These are phyloP conservation scores for Piprites chloris DNA, from an alignment of 2,113 vertebrate genomes.

Conservation along the genomic window DNA sequence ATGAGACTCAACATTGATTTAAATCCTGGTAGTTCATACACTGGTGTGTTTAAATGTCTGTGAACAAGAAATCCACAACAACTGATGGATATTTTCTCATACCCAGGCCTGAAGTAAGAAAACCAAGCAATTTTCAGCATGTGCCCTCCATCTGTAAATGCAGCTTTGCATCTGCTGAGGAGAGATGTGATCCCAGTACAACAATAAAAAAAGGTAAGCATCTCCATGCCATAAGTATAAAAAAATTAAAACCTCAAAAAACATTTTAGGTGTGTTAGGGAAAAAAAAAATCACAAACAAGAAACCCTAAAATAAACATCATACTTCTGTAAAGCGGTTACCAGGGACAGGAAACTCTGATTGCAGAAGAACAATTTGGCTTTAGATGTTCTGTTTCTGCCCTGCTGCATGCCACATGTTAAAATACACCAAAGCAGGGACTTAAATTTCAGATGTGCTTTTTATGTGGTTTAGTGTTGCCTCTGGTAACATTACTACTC, in stretches of 20 bases:
- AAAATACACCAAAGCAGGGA: neutral
- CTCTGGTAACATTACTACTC: neutral
- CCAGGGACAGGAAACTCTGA: neutral
- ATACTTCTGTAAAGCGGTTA: rapidly evolving
- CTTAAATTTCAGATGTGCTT: neutral
- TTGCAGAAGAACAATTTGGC: neutral
- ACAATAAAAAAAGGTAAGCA: neutral
- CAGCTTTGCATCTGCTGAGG: neutral
- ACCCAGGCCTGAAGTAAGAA: neutral
- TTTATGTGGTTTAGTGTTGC: neutral
- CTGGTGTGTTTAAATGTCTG: neutral
- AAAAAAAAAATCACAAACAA: neutral
- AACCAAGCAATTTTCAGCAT: neutral
- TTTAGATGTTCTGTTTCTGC: neutral
- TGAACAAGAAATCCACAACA: neutral
- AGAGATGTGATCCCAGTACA: neutral
- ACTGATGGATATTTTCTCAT: neutral
- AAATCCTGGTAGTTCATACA: neutral
- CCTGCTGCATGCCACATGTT: neutral
- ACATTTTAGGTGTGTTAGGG: neutral
- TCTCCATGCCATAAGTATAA: neutral
- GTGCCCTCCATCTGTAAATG: neutral
- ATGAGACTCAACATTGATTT: neutral
- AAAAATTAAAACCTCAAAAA: neutral
- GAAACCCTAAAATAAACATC: neutral